Percentiles rank a stretch among this genome's conserved stretches.
phyloP scores from a whole-genome alignment of 1,140 invertebrate species.

The Brachionus plicatilis region DNA sequence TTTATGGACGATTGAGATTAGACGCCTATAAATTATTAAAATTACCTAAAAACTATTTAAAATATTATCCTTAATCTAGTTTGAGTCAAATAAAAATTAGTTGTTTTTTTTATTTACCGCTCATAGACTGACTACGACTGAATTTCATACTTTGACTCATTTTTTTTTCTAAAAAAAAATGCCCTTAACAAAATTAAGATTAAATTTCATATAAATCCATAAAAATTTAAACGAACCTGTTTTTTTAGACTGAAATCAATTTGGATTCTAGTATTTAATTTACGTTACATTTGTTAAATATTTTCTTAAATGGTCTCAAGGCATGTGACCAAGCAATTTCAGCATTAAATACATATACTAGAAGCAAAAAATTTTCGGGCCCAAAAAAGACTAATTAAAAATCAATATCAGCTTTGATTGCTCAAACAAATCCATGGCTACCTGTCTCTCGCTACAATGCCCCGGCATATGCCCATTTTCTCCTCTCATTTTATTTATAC shows the following conservation, averaged over 20 bases:
- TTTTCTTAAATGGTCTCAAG: not conserved
- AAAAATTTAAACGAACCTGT: not conserved
- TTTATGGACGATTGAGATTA: not conserved
- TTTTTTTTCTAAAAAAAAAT: not conserved
- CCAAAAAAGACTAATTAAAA: not conserved
- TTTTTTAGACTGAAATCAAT: not conserved
- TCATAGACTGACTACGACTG: not conserved
- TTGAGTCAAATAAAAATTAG: not conserved
- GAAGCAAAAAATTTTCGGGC: not conserved
- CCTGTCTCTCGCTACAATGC: not conserved
- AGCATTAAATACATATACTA: not conserved
- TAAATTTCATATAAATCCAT: not conserved
- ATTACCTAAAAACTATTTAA: not conserved
- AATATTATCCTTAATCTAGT: not conserved
- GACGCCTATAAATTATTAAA: not conserved
- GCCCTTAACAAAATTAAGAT: not conserved
- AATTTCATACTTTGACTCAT: not conserved
- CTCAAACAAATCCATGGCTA: not conserved
- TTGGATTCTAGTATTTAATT: not conserved
- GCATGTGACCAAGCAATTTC: not conserved
- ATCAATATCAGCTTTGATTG: not conserved
- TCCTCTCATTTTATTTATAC: not conserved
- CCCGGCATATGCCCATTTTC: not conserved
- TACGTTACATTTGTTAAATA: not conserved
- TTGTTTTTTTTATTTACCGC: not conserved